Evolutionary conservation across 2,797 vertebrate genomes (phyloP).

Genomic region (Melanitta fusca): DNA sequence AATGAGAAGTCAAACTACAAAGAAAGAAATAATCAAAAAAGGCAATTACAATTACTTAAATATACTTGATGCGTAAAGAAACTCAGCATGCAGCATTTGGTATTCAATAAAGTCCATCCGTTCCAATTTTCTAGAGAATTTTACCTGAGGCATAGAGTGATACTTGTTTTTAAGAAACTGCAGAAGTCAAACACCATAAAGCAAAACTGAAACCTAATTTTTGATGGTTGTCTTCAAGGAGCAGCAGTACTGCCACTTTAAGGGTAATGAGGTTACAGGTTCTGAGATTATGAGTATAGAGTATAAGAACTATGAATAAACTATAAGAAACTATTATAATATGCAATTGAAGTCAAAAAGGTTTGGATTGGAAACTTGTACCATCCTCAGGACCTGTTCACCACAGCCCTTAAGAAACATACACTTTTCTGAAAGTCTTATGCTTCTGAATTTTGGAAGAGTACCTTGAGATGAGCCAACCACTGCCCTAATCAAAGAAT

Average conservation of each 20-base stretch:
- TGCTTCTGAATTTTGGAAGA: not conserved
- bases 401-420: not conserved
- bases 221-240: not conserved
- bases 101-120: not conserved
- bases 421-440: not conserved
- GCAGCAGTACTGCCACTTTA: not conserved
- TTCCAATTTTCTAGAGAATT: not conserved
- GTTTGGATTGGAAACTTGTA: not conserved
- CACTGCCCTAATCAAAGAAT: not conserved
- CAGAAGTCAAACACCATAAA: not conserved
- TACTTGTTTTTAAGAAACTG: not conserved
- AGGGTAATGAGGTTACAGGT: not conserved
- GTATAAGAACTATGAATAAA: not conserved
- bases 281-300: not conserved
- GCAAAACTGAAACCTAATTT: not conserved
- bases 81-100: not conserved
- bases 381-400: not conserved
- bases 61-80: not conserved
- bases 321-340: not conserved
- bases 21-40: not conserved
- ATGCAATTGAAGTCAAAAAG: not conserved
- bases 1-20: constrained; percentile 93
- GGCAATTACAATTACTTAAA: not conserved
- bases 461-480: not conserved
- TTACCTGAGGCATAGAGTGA: not conserved